Conservation (phyloP, 2,797 vertebrate species). For the Orientallactaga sibirica region DNA sequence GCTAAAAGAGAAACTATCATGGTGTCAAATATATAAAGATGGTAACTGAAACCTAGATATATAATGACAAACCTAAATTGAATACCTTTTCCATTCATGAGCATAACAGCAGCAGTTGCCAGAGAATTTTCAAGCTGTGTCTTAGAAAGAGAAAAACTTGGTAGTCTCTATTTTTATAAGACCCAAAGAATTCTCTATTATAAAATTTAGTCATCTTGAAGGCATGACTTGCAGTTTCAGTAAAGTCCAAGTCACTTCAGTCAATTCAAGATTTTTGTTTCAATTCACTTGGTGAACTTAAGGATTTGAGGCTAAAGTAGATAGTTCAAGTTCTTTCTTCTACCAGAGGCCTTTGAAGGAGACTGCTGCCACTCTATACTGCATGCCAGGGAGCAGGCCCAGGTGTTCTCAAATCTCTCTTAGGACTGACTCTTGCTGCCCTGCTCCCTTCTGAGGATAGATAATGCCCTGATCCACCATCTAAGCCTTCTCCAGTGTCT, state of each 20-base stretch:
- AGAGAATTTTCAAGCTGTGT: slow-evolving; percentile 23
- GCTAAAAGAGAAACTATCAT: not conserved
- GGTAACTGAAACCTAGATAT: not conserved
- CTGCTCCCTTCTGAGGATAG: not conserved
- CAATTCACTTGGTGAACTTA: not conserved
- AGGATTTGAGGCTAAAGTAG: not conserved
- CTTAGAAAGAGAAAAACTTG: not conserved
- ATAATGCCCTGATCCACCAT: not conserved
- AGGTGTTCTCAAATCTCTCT: not conserved
- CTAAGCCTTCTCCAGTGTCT: not conserved
- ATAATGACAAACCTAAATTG: not conserved
- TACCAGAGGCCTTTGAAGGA: not conserved
- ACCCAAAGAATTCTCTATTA: not conserved
- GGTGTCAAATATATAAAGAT: not conserved
- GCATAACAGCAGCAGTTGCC: not conserved
- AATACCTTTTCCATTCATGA: not conserved
- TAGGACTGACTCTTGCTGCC: not conserved
- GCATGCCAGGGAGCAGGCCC: not conserved
- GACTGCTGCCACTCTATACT: not conserved
- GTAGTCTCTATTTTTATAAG: slow-evolving; percentile 12
- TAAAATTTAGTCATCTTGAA: not conserved
- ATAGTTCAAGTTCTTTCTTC: not conserved
- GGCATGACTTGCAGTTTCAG: not conserved
- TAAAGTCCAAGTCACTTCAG: not conserved
- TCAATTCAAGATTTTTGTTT: not conserved